Evolutionary conservation across 2,888 invertebrate genomes (phyloP).

Genomic region (Chirona hameri): DNA sequence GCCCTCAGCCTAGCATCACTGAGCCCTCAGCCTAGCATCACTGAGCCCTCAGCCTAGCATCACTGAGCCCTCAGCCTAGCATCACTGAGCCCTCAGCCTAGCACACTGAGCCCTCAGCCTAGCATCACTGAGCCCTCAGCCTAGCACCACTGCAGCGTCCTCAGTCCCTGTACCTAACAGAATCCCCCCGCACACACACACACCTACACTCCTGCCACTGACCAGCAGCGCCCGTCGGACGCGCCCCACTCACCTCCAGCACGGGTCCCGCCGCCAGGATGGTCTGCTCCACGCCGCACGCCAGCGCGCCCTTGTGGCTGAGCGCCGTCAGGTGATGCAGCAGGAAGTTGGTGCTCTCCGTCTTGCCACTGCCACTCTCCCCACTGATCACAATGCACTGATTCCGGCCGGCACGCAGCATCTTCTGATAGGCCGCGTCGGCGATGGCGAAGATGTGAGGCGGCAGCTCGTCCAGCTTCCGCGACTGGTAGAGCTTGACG

Average conservation of each 20-base stretch:
- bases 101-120: too few relatives aligned
- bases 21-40: too few relatives aligned
- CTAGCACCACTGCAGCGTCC: too few relatives aligned
- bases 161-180: too few relatives aligned
- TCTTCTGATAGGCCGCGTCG: constrained; percentile 88
- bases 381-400: constrained; percentile 95
- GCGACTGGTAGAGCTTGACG: constrained; percentile 91
- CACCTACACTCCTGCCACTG: too few relatives aligned
- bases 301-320: constrained; percentile 89
- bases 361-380: constrained; percentile 93
- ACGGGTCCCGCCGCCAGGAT: constrained; percentile 94
- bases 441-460: constrained; percentile 97
- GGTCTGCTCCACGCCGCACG: constrained; percentile 94
- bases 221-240: not conserved
- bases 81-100: too few relatives aligned
- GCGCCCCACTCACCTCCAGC: constrained; percentile 60
- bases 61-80: too few relatives aligned
- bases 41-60: too few relatives aligned
- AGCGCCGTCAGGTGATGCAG: constrained; percentile 91
- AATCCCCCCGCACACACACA: too few relatives aligned
- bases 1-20: too few relatives aligned
- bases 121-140: too few relatives aligned
- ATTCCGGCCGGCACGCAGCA: constrained; percentile 84
- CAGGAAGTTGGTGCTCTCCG: constrained; percentile 92
- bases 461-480: constrained; percentile 83